Conservation (phyloP, 2,797 vertebrate species). For the Myotis vivesi region DNA sequence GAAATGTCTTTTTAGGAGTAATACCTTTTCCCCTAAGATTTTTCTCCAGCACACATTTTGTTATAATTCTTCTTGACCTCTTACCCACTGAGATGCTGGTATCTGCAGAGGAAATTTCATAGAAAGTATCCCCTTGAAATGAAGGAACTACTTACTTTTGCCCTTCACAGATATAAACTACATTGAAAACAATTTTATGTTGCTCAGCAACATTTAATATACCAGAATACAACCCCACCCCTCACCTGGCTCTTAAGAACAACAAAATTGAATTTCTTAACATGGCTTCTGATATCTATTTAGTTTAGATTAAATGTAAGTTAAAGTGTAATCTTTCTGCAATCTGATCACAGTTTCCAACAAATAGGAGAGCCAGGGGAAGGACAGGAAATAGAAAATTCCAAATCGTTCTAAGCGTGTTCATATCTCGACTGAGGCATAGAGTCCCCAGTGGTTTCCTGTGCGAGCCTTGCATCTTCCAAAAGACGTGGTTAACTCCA, state of each 20-base stretch:
- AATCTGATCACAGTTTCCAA: constrained; percentile 67
- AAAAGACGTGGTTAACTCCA: constrained; percentile 35
- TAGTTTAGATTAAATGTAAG: constrained; percentile 68
- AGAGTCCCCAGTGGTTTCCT: constrained; percentile 22
- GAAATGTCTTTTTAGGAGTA: constrained; percentile 56
- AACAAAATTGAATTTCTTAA: constrained; percentile 72
- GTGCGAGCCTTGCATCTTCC: constrained; percentile 20
- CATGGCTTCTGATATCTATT: constrained; percentile 54
- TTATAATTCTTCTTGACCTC: constrained; percentile 68
- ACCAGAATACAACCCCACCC: constrained; percentile 67
- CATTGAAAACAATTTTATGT: constrained; percentile 66
- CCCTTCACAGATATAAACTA: constrained; percentile 65
- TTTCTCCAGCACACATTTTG: constrained; percentile 50
- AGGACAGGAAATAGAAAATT: constrained; percentile 55
- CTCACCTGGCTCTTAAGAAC: constrained; percentile 63
- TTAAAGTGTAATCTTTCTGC: constrained; percentile 70
- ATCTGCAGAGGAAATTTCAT: constrained; percentile 67
- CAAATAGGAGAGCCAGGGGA: constrained; percentile 19
- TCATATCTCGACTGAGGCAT: neutral
- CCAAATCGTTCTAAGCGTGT: constrained; percentile 60
- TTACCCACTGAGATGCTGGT: constrained; percentile 33
- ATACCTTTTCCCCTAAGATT: constrained; percentile 50
- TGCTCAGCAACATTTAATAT: constrained; percentile 61
- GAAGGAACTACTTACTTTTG: constrained; percentile 67
- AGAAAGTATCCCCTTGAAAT: constrained; percentile 57